Conservation (phyloP, 1,140 invertebrate genomes). For the Saxidomus purpurata region DNA sequence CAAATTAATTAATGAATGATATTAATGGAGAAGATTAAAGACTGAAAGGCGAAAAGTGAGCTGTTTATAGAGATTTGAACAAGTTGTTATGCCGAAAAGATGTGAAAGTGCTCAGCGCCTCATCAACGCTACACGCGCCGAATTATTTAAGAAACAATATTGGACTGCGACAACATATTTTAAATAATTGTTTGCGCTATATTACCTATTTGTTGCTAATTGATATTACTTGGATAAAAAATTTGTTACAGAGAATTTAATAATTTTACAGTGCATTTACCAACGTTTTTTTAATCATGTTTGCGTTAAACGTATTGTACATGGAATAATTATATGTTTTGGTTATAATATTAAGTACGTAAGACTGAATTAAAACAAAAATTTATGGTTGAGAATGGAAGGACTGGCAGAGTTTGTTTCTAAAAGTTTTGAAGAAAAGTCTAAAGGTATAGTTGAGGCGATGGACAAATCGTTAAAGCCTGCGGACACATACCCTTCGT, state of each 20-base stretch:
- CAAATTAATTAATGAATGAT: slow-evolving; percentile 60
- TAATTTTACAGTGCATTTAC: no score
- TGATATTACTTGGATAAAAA: no score
- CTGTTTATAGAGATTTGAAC: slow-evolving; percentile 20
- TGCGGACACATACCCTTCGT: background rate
- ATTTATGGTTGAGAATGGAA: slow-evolving; percentile 39
- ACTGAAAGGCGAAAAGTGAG: slow-evolving; percentile 8
- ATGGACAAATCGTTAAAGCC: slow-evolving; percentile 15
- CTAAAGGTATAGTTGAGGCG: slow-evolving; percentile 8
- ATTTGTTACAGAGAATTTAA: no score
- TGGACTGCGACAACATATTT: background rate
- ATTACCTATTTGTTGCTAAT: no score
- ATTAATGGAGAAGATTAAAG: slow-evolving; percentile 50
- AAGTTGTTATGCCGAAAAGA: slow-evolving; percentile 58
- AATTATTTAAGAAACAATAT: background rate
- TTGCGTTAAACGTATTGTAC: no score
- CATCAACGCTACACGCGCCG: slow-evolving; percentile 1
- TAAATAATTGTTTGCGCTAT: background rate
- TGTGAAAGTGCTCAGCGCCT: slow-evolving; percentile 1
- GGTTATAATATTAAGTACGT: no score
- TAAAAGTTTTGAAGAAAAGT: slow-evolving; percentile 64
- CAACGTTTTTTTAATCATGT: no score
- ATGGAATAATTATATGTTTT: no score
- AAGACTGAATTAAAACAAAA: no score
- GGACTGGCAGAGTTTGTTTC: slow-evolving; percentile 62